phyloP scores from a whole-genome alignment of 2,797 vertebrate genomes.

The Botia almorhae region DNA sequence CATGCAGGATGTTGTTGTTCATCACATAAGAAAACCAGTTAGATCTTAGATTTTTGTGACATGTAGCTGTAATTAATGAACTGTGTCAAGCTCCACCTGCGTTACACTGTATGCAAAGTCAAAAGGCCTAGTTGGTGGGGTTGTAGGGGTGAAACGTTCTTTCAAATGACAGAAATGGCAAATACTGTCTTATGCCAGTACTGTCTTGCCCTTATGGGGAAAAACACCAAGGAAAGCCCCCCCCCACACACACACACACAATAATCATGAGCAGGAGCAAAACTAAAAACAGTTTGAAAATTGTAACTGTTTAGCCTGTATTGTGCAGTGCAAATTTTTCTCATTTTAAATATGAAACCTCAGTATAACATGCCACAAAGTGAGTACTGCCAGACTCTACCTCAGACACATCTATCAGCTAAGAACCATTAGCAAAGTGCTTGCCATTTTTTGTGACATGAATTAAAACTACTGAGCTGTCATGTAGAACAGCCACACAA shows the following conservation, averaged over 20 bases:
- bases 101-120: conserved; percentile 41
- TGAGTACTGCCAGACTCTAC: conserved; percentile 49
- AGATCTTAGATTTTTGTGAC: background rate
- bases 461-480: conserved; percentile 13
- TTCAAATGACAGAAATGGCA: background rate
- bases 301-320: background rate
- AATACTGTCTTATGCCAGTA: too few relatives aligned
- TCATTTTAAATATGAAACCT: conserved; percentile 18
- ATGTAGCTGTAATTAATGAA: conserved; percentile 10
- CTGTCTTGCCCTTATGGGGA: too few relatives aligned
- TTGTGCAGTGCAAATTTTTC: conserved; percentile 1
- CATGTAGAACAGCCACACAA: background rate
- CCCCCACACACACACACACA: too few relatives aligned
- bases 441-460: background rate
- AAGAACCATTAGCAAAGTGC: background rate
- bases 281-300: background rate
- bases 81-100: conserved; percentile 25
- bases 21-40: background rate
- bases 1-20: background rate
- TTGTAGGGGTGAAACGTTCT: background rate
- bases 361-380: conserved; percentile 28
- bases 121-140: background rate
- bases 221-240: too few relatives aligned
- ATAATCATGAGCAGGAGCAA: background rate
- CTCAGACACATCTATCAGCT: conserved; percentile 37